These are phyloP conservation scores for Halichoeres trimaculatus DNA, from an alignment of 2,113 vertebrate genomes.

Conservation along the genomic window DNA sequence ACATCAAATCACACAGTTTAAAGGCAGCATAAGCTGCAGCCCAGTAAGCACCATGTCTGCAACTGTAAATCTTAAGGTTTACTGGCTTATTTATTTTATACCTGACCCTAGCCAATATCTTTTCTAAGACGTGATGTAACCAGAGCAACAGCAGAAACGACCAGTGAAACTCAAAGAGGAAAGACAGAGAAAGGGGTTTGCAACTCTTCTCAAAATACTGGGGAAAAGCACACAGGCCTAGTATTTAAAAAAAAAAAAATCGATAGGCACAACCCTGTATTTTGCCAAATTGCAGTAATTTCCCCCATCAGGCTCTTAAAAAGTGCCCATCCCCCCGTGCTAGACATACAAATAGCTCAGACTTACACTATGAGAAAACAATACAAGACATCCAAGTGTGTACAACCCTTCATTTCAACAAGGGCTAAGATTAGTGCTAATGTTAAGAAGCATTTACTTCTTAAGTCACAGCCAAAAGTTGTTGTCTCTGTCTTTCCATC, in stretches of 20 bases:
- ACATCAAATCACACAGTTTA: neutral
- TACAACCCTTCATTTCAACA: too few relatives aligned
- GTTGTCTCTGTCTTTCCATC: too few relatives aligned
- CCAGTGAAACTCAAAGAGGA: too few relatives aligned
- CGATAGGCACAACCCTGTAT: neutral
- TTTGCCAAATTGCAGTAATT: neutral
- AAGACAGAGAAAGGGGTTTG: neutral
- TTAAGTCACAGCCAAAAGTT: too few relatives aligned
- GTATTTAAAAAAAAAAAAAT: neutral
- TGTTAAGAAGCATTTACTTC: too few relatives aligned
- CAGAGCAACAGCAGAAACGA: neutral
- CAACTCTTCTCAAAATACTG: neutral
- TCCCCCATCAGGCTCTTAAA: too few relatives aligned
- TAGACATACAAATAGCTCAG: too few relatives aligned
- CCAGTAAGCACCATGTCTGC: neutral
- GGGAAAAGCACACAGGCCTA: neutral
- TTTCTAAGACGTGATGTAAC: neutral
- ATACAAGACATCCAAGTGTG: too few relatives aligned
- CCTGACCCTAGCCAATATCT: neutral
- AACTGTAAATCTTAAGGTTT: slow-evolving; percentile 10
- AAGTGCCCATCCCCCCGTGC: too few relatives aligned
- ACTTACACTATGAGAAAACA: too few relatives aligned
- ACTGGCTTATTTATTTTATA: neutral
- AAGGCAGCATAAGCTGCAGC: neutral
- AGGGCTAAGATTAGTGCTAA: too few relatives aligned